Base-by-base conservation (phyloP, 92 coral and sea anemone genomes). In the Micromussa lordhowensis region DNA sequence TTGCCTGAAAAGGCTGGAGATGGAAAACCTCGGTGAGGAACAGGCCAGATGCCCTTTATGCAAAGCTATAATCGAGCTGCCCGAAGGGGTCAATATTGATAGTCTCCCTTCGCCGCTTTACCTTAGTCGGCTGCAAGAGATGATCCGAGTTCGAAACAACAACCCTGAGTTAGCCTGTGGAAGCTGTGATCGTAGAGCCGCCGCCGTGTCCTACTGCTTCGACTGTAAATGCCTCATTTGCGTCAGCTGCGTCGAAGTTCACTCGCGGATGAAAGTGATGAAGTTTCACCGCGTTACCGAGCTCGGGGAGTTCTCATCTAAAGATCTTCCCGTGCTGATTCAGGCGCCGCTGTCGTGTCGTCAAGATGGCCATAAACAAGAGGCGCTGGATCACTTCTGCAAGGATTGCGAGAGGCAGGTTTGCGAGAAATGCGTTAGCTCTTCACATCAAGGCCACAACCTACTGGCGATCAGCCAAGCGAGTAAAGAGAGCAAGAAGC, bases 191-290 rank as follows among this genome's bases (percentile, higher is more conserved):
- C 82, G 90, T 80, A 87, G 71, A 78, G 53, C 78, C 30, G 40
- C 75, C 31, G 98, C 96, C 0, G 86, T 84, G 74, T 87, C 96
- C n/a, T 95, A 89, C 70, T 95, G 98, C 79, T 93, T 85, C 58
- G 93, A 93, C 28, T 95, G 98, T 54, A 94, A 90, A 86, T 91
- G 96, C 75, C 90, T 95, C 44, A 91, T 93, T 16, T 95, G 98
- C 76, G 87, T 70, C 35, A 89, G 90, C 10, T 95, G 98, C 75
- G 88, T 93, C 44, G 92, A 93, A 12, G 81, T 95, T 13, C 98
- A 95, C 75, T 54, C 90, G 59, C 90, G 89, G 68, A 91, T 93
- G 19, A 95, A 91, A 53, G 89, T 92, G 22, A 95, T 93, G 96
- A 88, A 91, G 36, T 30, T 35, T 28, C 98, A 95, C 78, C 88